Evolutionary conservation across 2,113 vertebrate genomes (phyloP), one percentile per base, ranked within the genome.

Genomic region (Grallaria varia): DNA sequence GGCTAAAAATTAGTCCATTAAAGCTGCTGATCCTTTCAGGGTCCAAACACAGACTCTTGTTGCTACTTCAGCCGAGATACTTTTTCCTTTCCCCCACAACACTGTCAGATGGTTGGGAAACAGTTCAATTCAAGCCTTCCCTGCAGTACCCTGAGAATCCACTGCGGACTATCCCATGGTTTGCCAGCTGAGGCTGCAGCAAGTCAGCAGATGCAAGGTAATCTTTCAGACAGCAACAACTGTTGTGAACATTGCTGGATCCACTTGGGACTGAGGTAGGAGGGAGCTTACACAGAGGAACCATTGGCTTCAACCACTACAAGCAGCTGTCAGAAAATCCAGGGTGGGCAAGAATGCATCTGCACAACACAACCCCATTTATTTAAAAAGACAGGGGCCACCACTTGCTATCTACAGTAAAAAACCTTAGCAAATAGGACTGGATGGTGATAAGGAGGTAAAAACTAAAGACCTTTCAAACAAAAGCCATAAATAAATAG

Each of bases 191-290:
- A 78, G 52, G 74, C 80, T 95, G 80, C 82, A 75, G 69, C 68
- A 84, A 82, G 21, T 68, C 90, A 93, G 28, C n/a, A 92, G 55
- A 94, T 58, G 31, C 45, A 79, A 71, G 68, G 35, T 71, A 62
- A 86, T 81, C 80, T 59, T 87, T 89, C 64, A 90, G 90, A 72
- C 72, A 93, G 80, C 69, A 81, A 74, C 88, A 79, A 76, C 69
- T 79, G 44, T 3, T 68, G 52, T 21, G 56, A 77, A 44, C 42
- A 31, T 2, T 59, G 40, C 50, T 47, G 77, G 39, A 40, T 6
- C 39, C 77, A 42, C 47, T 33, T 5, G 53, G 64, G 80, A 90
- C 68, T 59, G 59, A 21, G 68, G 73, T 8, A 67, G 44, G 73
- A 82, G 31, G 64, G 78, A 81, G 76, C 63, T 58, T 84, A 55